phyloP scores from a whole-genome alignment of 2,113 vertebrate species.

The Puma concolor region DNA sequence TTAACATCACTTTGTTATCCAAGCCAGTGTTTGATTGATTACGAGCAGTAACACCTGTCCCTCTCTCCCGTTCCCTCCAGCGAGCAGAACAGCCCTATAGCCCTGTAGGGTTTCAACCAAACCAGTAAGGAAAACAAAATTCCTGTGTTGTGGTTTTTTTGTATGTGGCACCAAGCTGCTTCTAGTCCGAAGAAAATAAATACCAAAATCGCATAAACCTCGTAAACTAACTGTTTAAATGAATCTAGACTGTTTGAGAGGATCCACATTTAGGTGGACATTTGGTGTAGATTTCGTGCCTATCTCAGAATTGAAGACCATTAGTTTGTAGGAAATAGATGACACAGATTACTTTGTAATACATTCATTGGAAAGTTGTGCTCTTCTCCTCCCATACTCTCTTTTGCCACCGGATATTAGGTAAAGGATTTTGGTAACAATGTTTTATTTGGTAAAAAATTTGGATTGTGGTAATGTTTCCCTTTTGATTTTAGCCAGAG shows the following conservation, averaged over 20 bases:
- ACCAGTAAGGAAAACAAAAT: not conserved
- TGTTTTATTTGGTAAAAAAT: not conserved
- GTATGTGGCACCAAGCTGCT: not conserved
- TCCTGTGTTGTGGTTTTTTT: conserved; percentile 9
- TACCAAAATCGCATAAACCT: not conserved
- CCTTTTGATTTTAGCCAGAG: conserved; percentile 17
- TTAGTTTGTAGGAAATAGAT: conserved; percentile 20
- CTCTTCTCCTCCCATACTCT: not conserved
- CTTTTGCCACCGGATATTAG: not conserved
- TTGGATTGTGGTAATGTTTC: not conserved
- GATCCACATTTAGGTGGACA: not conserved
- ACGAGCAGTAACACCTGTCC: not conserved
- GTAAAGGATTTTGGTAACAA: not conserved
- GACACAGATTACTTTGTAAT: not conserved
- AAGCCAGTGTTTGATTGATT: conserved; percentile 65
- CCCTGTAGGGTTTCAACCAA: not conserved
- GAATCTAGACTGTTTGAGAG: not conserved
- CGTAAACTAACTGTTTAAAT: not conserved
- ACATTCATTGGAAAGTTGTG: not conserved
- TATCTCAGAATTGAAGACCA: not conserved
- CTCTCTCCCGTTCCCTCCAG: not conserved
- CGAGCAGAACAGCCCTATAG: not conserved
- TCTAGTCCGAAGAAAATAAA: conserved; percentile 1
- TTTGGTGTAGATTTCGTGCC: not conserved
- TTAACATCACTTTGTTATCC: conserved; percentile 76